Base-by-base conservation (phyloP, 2,113 vertebrate species). In the Trogon melanurus region DNA sequence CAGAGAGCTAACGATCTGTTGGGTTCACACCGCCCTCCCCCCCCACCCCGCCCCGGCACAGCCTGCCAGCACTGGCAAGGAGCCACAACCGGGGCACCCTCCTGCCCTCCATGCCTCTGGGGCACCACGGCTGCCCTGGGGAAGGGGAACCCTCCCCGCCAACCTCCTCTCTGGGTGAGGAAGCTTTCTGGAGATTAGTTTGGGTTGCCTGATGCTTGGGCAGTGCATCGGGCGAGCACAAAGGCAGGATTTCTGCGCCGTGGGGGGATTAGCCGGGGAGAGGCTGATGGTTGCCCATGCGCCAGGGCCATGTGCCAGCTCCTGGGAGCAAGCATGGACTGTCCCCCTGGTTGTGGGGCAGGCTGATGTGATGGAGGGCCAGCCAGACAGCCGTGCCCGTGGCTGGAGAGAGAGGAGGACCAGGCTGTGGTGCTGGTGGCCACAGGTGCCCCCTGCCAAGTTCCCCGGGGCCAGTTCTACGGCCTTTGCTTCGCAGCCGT, bases 381-480 rank as follows among this genome's bases (percentile, higher is more conserved):
- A 72, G 29, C 2, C 22, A 27, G 32, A 2, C 64, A 47, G 25
- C 65, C 13, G 2, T 50, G 21, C 34, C 11, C 0, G 0, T 6
- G 45, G 32, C 32, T 76, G 58, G 16, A 60, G 41, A 45, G 41
- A 45, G 16, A 29, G 50, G 36, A 29, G 16, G 32, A 25, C 32
- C 17, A 41, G 38, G 38, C 57, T 67, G 70, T 47, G 74, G 25
- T 50, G 70, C 57, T 56, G 27, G 36, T 34, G 70, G 64, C 67
- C 50, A n/a, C 60, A 41, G 47, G 36, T 78, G 56, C 48, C 41
- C 41, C 41, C 41, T 41, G 41, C 41, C 41, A 41, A 41, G 41
- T 73, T 36, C 13, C 27, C 54, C 2, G 1, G 79, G 57, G 15
- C 36, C 54, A 60, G 72, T 45, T 78, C 41, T 61, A 47, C 48